Evolutionary conservation across 2,797 vertebrate genomes (phyloP), one percentile per base, ranked within the genome.

Genomic region (Anabas testudineus): DNA sequence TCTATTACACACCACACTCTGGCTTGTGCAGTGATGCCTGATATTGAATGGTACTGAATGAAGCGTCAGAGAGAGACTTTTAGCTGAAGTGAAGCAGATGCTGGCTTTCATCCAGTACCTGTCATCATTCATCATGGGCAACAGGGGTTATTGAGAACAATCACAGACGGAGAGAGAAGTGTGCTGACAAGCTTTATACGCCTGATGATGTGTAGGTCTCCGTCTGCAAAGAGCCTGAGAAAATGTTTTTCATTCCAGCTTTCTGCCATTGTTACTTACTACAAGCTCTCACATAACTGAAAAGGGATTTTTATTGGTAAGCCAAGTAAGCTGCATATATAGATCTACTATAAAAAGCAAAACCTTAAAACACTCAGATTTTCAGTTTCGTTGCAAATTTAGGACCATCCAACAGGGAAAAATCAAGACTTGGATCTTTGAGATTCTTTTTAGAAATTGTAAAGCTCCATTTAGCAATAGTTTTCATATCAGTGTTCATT

Each of bases 91-190:
- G 71, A 78, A 63, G 76, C 70, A 67, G 79, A 58, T 3, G 75
- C 83, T 85, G 88, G 85, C 86, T 78, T 72, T 85, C 70, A 69
- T 87, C 87, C 90, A 84, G 58, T 62, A 86, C 73, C 78, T 83
- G 84, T 85, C 81, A 78, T 82, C 76, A 68, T 81, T 83, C 86
- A 81, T 87, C 73, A 43, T 77, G 74, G 66, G 67, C 72, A 76
- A 65, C 64, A 12, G 45, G 52, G 76, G 77, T 81, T 86, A 84
- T 80, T 83, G 74, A 83, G 76, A 84, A 84, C 83, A 83, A 84
- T 88, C 83, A 56, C 19, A 71, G 73, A 66, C n/a, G 47, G 42
- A 58, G 81, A 76, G 66, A 82, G 80, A 83, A 79, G 81, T 74
- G 80, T 54, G 87, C 66, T 87, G 88, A 90, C 84, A 83, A 75